Evolutionary conservation across 2,113 vertebrate genomes (phyloP).

Genomic region (Tilapia sparmanii): DNA sequence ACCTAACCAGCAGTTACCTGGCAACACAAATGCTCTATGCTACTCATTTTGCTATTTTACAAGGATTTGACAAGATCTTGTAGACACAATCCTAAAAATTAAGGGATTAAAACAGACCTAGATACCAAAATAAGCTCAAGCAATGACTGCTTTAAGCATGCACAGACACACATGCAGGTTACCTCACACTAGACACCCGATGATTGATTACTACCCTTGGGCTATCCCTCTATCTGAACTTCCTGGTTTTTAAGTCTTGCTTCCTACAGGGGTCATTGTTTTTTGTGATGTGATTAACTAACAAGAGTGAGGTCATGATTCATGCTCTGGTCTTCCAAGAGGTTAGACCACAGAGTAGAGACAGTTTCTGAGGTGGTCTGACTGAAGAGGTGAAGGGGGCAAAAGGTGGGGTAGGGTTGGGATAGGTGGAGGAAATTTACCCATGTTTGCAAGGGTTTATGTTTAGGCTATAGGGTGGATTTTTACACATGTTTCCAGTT

Average conservation of each 20-base stretch:
- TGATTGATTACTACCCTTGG: slow-evolving; percentile 61
- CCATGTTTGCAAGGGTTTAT: not conserved
- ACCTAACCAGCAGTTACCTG: not conserved
- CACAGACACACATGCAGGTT: slow-evolving; percentile 2
- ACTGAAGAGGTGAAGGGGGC: not conserved
- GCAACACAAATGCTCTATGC: not conserved
- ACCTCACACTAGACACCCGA: slow-evolving; percentile 23
- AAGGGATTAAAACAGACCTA: not conserved
- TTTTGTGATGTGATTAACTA: slow-evolving; percentile 56
- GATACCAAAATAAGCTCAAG: not conserved
- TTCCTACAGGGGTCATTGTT: slow-evolving; percentile 48
- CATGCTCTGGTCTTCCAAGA: slow-evolving; percentile 20
- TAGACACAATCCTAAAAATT: not conserved
- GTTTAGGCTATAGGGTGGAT: not conserved
- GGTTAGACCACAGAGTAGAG: not conserved
- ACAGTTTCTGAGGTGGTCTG: slow-evolving; percentile 38
- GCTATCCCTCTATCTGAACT: slow-evolving; percentile 52
- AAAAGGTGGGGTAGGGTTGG: not conserved
- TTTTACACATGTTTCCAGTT: not conserved
- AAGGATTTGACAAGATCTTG: not conserved
- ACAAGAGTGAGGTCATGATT: slow-evolving; percentile 45
- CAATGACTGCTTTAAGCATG: slow-evolving; percentile 1
- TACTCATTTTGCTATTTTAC: not conserved
- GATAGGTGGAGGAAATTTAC: not conserved
- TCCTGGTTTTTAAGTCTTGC: slow-evolving; percentile 55